phyloP scores from a whole-genome alignment of 2,797 vertebrate genomes.

The Dipus sagitta region DNA sequence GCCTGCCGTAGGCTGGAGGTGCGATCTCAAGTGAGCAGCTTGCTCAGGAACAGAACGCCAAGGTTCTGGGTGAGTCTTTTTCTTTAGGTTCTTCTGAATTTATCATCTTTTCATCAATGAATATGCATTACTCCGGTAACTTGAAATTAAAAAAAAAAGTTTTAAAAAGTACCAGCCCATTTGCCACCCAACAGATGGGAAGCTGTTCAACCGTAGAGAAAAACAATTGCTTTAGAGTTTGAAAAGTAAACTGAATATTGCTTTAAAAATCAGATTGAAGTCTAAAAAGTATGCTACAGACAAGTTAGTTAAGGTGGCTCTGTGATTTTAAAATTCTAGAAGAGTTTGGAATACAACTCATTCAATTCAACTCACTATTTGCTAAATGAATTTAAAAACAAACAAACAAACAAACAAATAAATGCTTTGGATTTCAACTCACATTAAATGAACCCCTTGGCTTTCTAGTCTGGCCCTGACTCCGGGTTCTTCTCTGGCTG shows the following conservation, averaged over 20 bases:
- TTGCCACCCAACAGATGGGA: slow-evolving; percentile 78
- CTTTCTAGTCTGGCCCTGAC: neutral
- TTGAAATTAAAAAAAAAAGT: slow-evolving; percentile 66
- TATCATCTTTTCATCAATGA: slow-evolving; percentile 73
- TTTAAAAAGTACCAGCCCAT: slow-evolving; percentile 73
- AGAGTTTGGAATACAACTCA: slow-evolving; percentile 48
- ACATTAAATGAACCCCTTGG: neutral
- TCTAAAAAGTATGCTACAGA: slow-evolving; percentile 20
- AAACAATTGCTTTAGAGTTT: slow-evolving; percentile 74
- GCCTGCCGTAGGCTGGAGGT: neutral
- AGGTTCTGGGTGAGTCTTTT: slow-evolving; percentile 49
- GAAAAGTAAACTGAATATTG: slow-evolving; percentile 64
- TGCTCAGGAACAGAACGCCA: slow-evolving; percentile 13
- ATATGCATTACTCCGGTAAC: slow-evolving; percentile 77
- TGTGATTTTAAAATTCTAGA: neutral
- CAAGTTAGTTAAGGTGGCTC: slow-evolving; percentile 38
- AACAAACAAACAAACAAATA: neutral
- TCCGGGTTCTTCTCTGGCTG: neutral
- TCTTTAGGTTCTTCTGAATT: slow-evolving; percentile 54
- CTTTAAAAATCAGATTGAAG: slow-evolving; percentile 44
- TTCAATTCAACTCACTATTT: neutral
- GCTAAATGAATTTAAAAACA: neutral
- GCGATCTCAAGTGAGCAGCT: slow-evolving; percentile 55
- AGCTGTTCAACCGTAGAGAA: slow-evolving; percentile 49
- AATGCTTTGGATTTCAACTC: neutral